phyloP scores from a whole-genome alignment of 2,113 vertebrate genomes.

The Cebus imitator region DNA sequence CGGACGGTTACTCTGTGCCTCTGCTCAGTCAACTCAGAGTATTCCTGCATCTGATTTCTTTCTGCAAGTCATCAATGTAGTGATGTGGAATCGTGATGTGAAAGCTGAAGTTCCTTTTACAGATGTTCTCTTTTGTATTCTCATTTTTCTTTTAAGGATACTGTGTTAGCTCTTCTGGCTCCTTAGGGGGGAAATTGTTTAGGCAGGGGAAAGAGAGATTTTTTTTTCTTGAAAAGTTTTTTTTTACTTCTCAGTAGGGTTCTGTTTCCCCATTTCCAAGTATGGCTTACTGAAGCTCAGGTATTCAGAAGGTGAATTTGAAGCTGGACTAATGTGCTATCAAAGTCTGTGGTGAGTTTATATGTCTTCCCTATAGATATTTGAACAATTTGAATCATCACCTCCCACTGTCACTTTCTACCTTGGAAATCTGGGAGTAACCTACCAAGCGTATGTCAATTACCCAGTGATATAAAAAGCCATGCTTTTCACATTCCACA shows the following conservation, averaged over 20 bases:
- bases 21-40: not conserved
- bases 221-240: slow-evolving; percentile 8
- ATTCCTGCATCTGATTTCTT: not conserved
- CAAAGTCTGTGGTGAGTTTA: not conserved
- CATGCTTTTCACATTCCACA: not conserved
- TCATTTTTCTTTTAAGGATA: slow-evolving; percentile 29
- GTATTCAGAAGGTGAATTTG: slow-evolving; percentile 22
- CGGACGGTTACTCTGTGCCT: not conserved
- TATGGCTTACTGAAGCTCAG: not conserved
- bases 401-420: not conserved
- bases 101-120: slow-evolving; percentile 13
- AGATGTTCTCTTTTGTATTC: not conserved
- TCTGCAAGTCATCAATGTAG: not conserved
- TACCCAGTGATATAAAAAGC: not conserved
- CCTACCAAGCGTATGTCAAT: not conserved
- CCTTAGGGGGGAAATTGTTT: not conserved
- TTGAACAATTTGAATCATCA: not conserved
- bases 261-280: not conserved
- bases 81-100: not conserved
- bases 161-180: not conserved
- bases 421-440: not conserved
- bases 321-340: not conserved
- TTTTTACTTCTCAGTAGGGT: not conserved
- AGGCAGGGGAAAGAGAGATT: not conserved
- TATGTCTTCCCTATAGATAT: not conserved